Percentiles rank a stretch among this genome's conserved stretches.
Evolutionary conservation across 2,888 invertebrate species (phyloP).

Genomic region (Prenolepis imparis): DNA sequence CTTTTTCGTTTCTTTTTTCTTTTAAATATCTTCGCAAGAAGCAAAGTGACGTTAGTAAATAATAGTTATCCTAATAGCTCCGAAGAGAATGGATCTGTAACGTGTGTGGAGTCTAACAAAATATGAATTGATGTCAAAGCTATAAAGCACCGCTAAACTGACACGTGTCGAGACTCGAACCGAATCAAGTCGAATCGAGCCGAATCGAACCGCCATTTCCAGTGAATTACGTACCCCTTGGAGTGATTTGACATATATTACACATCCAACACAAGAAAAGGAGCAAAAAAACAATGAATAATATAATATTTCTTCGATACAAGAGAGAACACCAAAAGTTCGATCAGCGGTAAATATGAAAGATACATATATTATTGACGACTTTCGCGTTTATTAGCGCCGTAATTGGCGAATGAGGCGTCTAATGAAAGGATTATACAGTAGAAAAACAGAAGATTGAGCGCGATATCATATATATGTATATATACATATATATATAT

Average conservation of each 20-base stretch:
- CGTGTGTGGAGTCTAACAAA: background rate
- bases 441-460: conserved; percentile 3
- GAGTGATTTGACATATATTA: conserved; percentile 58
- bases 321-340: conserved; percentile 44
- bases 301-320: conserved; percentile 6
- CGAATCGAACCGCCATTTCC: conserved; percentile 59
- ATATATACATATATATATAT: background rate
- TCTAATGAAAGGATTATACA: background rate
- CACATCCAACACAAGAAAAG: conserved; percentile 6
- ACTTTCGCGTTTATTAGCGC: background rate
- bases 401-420: background rate
- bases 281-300: conserved; percentile 20
- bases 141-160: no score
- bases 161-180: background rate
- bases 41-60: background rate
- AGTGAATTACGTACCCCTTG: conserved; percentile 56
- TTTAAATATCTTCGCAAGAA: background rate
- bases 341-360: conserved; percentile 19
- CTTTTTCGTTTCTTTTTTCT: background rate
- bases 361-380: conserved; percentile 10
- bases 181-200: conserved; percentile 3
- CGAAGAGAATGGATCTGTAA: background rate
- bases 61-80: conserved; percentile 12
- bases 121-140: background rate
- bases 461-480: background rate